These are phyloP conservation scores for Cenopis cana DNA, from an alignment of 2,888 invertebrate species.

Conservation along the genomic window DNA sequence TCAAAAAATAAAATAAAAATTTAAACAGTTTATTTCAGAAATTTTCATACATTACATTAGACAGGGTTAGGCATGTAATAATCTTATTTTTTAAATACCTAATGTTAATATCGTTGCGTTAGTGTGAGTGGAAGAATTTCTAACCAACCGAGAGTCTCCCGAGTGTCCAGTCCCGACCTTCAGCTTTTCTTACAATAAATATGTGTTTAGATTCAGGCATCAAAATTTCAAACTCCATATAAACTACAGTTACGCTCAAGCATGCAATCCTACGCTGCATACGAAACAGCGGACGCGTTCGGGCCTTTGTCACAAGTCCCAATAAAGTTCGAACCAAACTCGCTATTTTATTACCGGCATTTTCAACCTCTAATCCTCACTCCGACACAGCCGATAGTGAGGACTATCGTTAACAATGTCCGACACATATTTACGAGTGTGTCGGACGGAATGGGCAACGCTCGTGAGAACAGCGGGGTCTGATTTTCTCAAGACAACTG, in stretches of 20 bases:
- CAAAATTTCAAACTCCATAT: neutral
- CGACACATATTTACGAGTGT: constrained; percentile 47
- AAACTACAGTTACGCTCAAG: neutral
- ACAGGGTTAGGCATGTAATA: no score
- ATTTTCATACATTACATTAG: no score
- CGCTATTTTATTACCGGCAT: constrained; percentile 28
- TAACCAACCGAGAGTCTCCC: no score
- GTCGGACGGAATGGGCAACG: constrained; percentile 62
- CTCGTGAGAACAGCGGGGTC: constrained; percentile 70
- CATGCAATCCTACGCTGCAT: neutral
- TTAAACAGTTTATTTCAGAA: no score
- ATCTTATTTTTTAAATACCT: no score
- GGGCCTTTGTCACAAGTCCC: constrained; percentile 18
- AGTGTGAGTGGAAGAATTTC: no score
- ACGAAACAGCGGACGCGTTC: constrained; percentile 4
- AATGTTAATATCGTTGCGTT: no score
- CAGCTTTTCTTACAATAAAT: neutral
- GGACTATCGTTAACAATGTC: constrained; percentile 43
- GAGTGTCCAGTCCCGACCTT: no score
- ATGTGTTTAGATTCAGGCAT: neutral
- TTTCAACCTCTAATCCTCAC: constrained; percentile 38
- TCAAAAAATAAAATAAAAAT: no score
- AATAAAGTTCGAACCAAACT: constrained; percentile 35
- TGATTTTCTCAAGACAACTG: constrained; percentile 70
- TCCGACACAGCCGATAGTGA: constrained; percentile 40